Percentiles rank a stretch among this genome's conserved stretches.
phyloP scores from a whole-genome alignment of 2,888 invertebrate genomes.

The Yponomeuta malinellus region DNA sequence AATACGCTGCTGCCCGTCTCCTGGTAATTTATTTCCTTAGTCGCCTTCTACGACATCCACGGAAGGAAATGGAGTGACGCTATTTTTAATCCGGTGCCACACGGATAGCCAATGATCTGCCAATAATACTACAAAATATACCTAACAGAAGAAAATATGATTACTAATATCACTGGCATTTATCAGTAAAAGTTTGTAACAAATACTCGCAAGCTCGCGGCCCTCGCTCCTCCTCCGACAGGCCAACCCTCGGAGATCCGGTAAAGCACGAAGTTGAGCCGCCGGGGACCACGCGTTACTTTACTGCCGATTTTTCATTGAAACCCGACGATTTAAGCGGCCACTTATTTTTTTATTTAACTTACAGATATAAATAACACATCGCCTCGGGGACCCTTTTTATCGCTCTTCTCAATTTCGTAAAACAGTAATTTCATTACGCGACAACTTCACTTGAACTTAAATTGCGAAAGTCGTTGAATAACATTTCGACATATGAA shows the following conservation, averaged over 20 bases:
- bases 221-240: background rate
- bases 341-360: background rate
- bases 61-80: too few relatives aligned
- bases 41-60: too few relatives aligned
- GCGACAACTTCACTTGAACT: background rate
- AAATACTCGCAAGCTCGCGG: background rate
- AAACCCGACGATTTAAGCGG: background rate
- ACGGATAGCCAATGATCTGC: too few relatives aligned
- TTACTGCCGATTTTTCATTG: background rate
- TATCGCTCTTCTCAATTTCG: background rate
- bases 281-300: background rate
- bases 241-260: background rate
- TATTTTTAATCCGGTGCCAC: too few relatives aligned
- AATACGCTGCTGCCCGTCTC: too few relatives aligned
- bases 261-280: background rate
- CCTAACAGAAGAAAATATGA: too few relatives aligned
- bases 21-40: too few relatives aligned
- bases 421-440: background rate
- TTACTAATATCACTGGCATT: background rate
- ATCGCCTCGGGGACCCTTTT: background rate
- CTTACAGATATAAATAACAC: background rate
- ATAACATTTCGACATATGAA: too few relatives aligned
- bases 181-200: background rate
- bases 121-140: too few relatives aligned
- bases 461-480: too few relatives aligned